These are phyloP conservation scores for Ostrea edulis DNA, from an alignment of 1,140 invertebrate species.

Conservation along the genomic window DNA sequence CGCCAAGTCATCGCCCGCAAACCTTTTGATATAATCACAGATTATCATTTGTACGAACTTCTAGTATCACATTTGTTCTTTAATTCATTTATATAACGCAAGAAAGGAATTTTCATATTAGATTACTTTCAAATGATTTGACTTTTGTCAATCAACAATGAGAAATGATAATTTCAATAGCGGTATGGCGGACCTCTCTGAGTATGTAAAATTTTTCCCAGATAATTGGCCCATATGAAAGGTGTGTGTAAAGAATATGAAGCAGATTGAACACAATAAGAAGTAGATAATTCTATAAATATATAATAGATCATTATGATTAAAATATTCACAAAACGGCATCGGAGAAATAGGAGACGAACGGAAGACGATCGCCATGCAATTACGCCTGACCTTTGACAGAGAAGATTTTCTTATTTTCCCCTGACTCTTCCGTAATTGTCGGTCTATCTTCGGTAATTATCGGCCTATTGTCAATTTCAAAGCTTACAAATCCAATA, in stretches of 20 bases:
- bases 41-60: not conserved
- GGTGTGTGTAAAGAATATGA: slow-evolving; percentile 24
- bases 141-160: slow-evolving; percentile 33
- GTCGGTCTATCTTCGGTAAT: slow-evolving; percentile 1
- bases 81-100: slow-evolving; percentile 27
- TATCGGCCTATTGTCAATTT: slow-evolving; percentile 11
- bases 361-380: slow-evolving; percentile 7
- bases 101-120: slow-evolving; percentile 15
- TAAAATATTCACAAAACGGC: not conserved
- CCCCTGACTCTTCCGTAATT: slow-evolving; percentile 8
- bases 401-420: not conserved
- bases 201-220: not conserved
- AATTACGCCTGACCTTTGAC: slow-evolving; percentile 20
- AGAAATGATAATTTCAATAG: slow-evolving; percentile 31
- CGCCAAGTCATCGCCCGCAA: slow-evolving; percentile 5
- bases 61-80: slow-evolving; percentile 5
- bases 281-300: slow-evolving; percentile 30
- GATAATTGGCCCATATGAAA: not conserved
- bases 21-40: slow-evolving; percentile 4
- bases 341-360: slow-evolving; percentile 12
- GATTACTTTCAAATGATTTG: slow-evolving; percentile 36
- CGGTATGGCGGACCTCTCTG: not conserved
- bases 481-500: not conserved
- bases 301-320: slow-evolving; percentile 13
- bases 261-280: slow-evolving; percentile 15